Conservation (phyloP, 2,113 vertebrate genomes). For the Bubo scandiacus region DNA sequence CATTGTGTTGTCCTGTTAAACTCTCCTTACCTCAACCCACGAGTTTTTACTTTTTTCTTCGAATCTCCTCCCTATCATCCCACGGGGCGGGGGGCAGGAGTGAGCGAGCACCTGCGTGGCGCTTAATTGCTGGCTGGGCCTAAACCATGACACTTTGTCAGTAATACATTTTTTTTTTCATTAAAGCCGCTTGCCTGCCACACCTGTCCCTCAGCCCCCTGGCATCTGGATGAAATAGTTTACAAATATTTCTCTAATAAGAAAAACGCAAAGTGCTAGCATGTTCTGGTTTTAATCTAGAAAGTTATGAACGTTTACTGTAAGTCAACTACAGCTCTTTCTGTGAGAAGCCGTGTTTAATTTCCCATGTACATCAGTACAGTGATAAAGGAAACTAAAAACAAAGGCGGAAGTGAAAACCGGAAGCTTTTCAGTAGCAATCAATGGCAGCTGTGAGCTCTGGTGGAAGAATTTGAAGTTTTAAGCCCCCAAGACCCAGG, state of each 20-base stretch:
- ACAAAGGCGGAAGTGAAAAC: not conserved
- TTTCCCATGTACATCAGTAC: accelerated
- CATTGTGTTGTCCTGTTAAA: not conserved
- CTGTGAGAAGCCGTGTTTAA: not conserved
- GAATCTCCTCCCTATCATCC: not conserved
- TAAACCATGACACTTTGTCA: not conserved
- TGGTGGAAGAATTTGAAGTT: not conserved
- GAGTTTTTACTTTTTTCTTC: not conserved
- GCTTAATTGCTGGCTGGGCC: not conserved
- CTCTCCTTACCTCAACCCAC: not conserved
- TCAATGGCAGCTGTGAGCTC: not conserved
- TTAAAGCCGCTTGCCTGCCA: not conserved
- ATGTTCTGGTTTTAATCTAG: not conserved
- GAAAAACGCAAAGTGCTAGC: not conserved
- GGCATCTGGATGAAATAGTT: not conserved
- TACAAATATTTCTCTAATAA: not conserved
- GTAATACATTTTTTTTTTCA: not conserved
- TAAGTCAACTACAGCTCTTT: not conserved
- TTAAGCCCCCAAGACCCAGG: too few species aligned
- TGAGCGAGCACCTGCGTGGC: too few species aligned
- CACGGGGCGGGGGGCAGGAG: too few species aligned
- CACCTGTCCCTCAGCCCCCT: not conserved
- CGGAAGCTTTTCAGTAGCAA: not conserved
- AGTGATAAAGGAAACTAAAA: not conserved
- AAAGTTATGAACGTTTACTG: accelerated